Base-by-base conservation (phyloP, 2,888 invertebrate species). In the Achlya flavicornis region DNA sequence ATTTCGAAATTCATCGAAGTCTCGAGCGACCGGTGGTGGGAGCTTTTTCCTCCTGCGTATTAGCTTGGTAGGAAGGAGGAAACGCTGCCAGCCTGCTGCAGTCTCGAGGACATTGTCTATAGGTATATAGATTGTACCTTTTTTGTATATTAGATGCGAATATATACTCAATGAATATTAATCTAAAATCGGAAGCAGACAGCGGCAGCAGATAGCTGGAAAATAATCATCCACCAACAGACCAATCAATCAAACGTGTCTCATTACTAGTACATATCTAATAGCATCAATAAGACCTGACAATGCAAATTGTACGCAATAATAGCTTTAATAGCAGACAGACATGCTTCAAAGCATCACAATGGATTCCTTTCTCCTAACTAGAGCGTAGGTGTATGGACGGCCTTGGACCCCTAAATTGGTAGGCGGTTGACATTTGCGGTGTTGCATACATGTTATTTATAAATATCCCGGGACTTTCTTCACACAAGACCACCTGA, bases 361-460 rank as follows among this genome's bases (percentile, higher is more conserved):
- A 90, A 88, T 85, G 73, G 84, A 79, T 74, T 85, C 90, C 91
- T 91, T 91, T 92, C 91, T 90, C 88, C 86, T 81, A 88, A 86
- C 82, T 85, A 80, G 87, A 80, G 81, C 88, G 91, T 92, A 87
- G 92, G 91, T 84, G 89, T 83, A 75, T 69, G 67, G 70, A 74
- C 86, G 92, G 82, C 89, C 90, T 89, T 89, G 69, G 67, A 14
- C 60, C 19, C 60, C 14, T 43, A 53, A 19, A 80, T 79, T 73
- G 80, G 83, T 78, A 79, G 78, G 71, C 73, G 75, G 77, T 77
- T 83, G 83, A 81, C 81, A 83, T 83, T 81, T 79, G 60, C 73
- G 76, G 77, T 73, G 53, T 53, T 53, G 53, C 53, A 53, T 53
- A 19, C 7, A 12, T 41, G 12, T 41, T 12, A 41, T 41, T 12